Conservation (phyloP, 2,797 vertebrate species). For the Pelochelys cantorii region DNA sequence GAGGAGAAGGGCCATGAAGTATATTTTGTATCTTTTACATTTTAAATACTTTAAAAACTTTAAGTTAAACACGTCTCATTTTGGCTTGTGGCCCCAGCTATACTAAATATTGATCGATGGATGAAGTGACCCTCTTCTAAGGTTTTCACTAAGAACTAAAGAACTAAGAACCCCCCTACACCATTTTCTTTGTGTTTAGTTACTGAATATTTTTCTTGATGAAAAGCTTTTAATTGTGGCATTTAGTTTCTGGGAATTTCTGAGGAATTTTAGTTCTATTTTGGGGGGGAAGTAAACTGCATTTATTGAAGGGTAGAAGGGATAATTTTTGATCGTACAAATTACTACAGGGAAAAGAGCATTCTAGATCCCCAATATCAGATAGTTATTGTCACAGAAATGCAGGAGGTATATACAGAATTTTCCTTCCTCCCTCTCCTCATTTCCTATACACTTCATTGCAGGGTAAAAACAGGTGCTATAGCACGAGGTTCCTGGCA, state of each 20-base stretch:
- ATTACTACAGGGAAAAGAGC: background rate
- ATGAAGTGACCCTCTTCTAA: background rate
- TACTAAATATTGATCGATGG: background rate
- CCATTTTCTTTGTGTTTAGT: background rate
- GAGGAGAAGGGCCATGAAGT: background rate
- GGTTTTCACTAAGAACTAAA: background rate
- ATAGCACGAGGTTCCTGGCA: background rate
- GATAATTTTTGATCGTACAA: background rate
- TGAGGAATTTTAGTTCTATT: background rate
- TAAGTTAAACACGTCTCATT: background rate
- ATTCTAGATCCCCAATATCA: background rate
- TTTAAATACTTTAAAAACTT: background rate
- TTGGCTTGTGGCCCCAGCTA: background rate
- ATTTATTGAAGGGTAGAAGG: background rate
- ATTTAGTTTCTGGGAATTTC: background rate
- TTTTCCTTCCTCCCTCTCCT: background rate
- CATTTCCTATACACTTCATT: rapidly evolving
- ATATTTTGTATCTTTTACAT: background rate
- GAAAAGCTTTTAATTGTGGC: background rate
- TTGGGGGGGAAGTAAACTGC: background rate
- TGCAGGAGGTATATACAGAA: background rate
- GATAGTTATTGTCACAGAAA: background rate
- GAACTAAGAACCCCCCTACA: too few relatives aligned
- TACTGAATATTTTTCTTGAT: background rate
- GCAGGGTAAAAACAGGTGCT: background rate